A percentile compares a stretch with the other conserved stretches of the same genome.
These are phyloP conservation scores for Eulithis testata DNA, from an alignment of 2,888 invertebrate species.

Conservation along the genomic window DNA sequence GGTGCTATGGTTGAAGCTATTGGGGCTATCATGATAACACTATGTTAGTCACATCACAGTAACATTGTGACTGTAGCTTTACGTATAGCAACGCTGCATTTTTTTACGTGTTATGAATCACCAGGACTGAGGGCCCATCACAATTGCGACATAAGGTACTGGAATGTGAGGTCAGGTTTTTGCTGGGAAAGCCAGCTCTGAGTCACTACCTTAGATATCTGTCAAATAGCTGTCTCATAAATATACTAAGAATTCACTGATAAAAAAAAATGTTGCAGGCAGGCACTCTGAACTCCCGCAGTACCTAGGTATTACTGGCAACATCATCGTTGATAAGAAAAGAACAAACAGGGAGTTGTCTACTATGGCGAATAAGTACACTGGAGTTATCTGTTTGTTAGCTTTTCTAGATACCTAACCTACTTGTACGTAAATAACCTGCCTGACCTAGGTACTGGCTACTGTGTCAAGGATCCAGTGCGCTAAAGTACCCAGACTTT, in stretches of 20 bases:
- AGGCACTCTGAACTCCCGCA: background rate
- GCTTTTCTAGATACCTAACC: too few species aligned
- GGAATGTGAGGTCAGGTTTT: constrained; percentile 26
- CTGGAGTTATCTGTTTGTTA: too few species aligned
- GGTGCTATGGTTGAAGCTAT: too few species aligned
- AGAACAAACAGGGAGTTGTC: too few species aligned
- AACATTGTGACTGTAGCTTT: background rate
- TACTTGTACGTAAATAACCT: too few species aligned
- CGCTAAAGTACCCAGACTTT: too few species aligned
- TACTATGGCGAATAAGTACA: too few species aligned
- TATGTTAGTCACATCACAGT: too few species aligned
- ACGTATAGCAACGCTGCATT: background rate
- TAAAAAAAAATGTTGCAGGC: background rate
- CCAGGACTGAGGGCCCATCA: constrained; percentile 11
- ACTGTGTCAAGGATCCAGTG: too few species aligned
- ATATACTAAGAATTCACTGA: constrained; percentile 9
- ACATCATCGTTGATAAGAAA: background rate
- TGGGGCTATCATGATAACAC: too few species aligned
- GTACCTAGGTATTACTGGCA: background rate
- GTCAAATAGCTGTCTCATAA: constrained; percentile 1
- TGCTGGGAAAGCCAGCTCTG: constrained; percentile 27
- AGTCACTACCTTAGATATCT: constrained; percentile 14
- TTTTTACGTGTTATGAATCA: constrained; percentile 21
- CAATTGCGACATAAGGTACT: constrained; percentile 20
- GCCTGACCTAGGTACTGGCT: too few species aligned